Base-by-base conservation (phyloP, 2,797 vertebrate species). In the Malacoctenus gilli region DNA sequence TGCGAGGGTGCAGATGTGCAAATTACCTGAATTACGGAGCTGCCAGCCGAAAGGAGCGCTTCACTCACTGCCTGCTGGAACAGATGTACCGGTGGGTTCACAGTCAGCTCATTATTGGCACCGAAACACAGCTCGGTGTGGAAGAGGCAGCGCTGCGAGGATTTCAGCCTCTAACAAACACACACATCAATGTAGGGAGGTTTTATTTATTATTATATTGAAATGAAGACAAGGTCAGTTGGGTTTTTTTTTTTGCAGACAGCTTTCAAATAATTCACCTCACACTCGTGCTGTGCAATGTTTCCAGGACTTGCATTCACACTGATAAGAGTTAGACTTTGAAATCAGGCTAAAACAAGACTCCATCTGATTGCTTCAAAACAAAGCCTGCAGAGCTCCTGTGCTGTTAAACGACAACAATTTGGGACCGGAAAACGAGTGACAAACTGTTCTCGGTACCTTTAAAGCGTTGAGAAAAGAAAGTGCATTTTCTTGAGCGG, bases 381-480 rank as follows among this genome's bases (percentile, higher is more conserved):
- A n/a, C n/a, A n/a, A n/a, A n/a, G n/a, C n/a, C n/a, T n/a, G n/a
- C n/a, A n/a, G n/a, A n/a, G n/a, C n/a, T n/a, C n/a, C n/a, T n/a
- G n/a, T n/a, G n/a, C n/a, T n/a, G n/a, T n/a, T n/a, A n/a, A n/a
- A n/a, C n/a, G n/a, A n/a, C n/a, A n/a, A n/a, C n/a, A n/a, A n/a
- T n/a, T n/a, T n/a, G n/a, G n/a, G n/a, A n/a, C n/a, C n/a, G n/a
- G 35, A 4, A 13, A 37, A 37, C 2, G 9, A 5, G 8, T 19
- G 20, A 25, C 19, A 36, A 0, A 35, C 42, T 2, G 3, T 15
- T 48, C 19, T 42, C 8, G 38, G 30, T 58, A 95, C 95, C 91
- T 93, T 89, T 39, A 93, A 38, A 40, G 88, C 38, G 5, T 30
- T 37, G 39, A 92, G 83, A 46, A 95, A 94, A 6, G 67, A 55